Evolutionary conservation across 2,113 vertebrate species (phyloP).

Genomic region (Thinocorus orbignyianus): DNA sequence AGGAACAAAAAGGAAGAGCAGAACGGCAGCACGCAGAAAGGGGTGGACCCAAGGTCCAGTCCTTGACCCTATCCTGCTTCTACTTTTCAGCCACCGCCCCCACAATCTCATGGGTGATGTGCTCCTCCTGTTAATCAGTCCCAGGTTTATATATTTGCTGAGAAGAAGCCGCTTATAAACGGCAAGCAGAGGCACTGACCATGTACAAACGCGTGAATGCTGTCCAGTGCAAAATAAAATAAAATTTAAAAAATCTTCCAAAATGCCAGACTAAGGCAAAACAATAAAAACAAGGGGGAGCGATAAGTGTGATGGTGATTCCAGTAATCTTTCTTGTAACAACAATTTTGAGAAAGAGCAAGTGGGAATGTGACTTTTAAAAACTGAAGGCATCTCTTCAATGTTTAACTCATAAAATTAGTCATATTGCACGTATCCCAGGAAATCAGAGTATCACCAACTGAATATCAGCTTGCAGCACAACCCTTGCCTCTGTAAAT

Average conservation of each 20-base stretch:
- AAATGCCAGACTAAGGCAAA: background rate
- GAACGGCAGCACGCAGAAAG: background rate
- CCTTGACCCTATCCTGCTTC: background rate
- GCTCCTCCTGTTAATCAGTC: background rate
- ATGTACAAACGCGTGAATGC: background rate
- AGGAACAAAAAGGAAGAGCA: background rate
- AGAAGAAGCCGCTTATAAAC: background rate
- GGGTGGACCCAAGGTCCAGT: background rate
- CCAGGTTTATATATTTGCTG: background rate
- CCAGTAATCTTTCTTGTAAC: background rate
- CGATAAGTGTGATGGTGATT: background rate
- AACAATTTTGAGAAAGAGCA: background rate
- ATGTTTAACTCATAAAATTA: background rate
- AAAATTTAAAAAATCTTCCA: background rate
- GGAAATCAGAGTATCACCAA: background rate
- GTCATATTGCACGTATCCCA: background rate
- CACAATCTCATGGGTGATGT: background rate
- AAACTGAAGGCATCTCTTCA: background rate
- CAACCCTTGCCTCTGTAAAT: background rate
- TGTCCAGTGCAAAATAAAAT: background rate
- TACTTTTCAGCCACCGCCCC: conserved; percentile 4
- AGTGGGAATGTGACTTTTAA: background rate
- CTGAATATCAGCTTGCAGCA: background rate
- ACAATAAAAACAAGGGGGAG: background rate
- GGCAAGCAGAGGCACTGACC: background rate